Evolutionary conservation across 1,140 invertebrate genomes (phyloP), one percentile per base, ranked within the genome.

Genomic region (Drosophila parvula): DNA sequence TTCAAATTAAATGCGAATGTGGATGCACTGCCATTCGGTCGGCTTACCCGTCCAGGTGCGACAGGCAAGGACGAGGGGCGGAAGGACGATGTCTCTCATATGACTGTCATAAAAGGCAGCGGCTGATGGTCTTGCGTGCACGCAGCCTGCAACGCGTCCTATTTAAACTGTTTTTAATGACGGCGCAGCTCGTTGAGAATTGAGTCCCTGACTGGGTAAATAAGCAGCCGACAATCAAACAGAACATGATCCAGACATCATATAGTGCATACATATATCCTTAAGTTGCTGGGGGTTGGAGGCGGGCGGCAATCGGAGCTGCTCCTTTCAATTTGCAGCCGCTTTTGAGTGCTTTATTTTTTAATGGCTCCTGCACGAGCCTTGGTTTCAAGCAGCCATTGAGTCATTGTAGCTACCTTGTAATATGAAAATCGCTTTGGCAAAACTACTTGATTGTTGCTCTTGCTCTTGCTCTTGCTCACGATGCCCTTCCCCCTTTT

Each of bases 121-220:
- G 59, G 43, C 61, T 59, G 36, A 56, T 50, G 36, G 67, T 22
- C 22, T 22, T 22, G 22, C 22, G 22, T 79, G 60, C 82, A 81
- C 82, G 75, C 82, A 76, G 57, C 34, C 60, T 74, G 76, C 64
- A 68, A 44, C 63, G 63, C 36, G 50, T 56, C 58, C 74, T 73
- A 84, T 74, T 84, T 88, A 83, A 88, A 84, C 55, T 55, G 57
- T 47, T 75, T 80, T 89, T 88, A 89, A 89, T 80, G 84, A 80
- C 74, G 64, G 43, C 47, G 62, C 41, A 40, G 28, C 43, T 70
- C 53, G 32, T 36, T 30, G 36, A 30, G 38, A 32, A 45, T 22
- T 34, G 69, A 73, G 68, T 74, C 53, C 38, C 53, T 50, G 65
- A 18, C 53, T 60, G 65, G 12, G 44, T 38, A 50, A 65, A 28